Evolutionary conservation across 2,113 vertebrate genomes (phyloP).

Genomic region (Theristicus caerulescens): DNA sequence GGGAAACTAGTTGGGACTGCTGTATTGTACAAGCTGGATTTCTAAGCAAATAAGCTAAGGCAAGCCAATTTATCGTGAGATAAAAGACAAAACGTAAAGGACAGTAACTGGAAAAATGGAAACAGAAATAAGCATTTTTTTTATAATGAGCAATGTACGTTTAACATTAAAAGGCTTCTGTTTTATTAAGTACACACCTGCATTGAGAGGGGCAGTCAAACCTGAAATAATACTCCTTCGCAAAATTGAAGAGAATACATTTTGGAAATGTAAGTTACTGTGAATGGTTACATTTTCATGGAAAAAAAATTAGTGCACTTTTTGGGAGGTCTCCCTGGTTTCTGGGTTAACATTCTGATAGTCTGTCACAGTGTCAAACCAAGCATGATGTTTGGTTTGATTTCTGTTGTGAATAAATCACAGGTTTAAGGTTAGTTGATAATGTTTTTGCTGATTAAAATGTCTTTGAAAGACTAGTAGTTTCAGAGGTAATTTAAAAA

Average conservation of each 20-base stretch:
- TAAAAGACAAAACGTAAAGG: neutral
- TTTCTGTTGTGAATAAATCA: neutral
- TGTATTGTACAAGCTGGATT: neutral
- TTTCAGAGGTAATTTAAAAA: neutral
- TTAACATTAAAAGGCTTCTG: neutral
- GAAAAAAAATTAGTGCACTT: neutral
- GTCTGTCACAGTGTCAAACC: neutral
- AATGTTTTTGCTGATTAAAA: neutral
- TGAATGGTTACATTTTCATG: neutral
- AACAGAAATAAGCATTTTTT: neutral
- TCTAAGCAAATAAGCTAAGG: neutral
- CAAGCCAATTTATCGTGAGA: neutral
- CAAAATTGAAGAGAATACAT: neutral
- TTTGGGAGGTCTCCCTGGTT: neutral
- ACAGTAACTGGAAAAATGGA: neutral
- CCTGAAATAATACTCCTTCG: neutral
- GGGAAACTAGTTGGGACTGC: neutral
- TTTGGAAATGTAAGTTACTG: neutral
- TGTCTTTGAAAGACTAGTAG: neutral
- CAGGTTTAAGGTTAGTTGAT: neutral
- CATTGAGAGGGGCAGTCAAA: neutral
- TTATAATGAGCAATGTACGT: neutral
- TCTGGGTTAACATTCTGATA: neutral
- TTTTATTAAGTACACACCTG: neutral
- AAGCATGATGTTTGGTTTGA: neutral